Evolutionary conservation across 64 coral and sea anemone species (phyloP), one percentile per base, ranked within the genome.

Genomic region (Montipora capricornis): DNA sequence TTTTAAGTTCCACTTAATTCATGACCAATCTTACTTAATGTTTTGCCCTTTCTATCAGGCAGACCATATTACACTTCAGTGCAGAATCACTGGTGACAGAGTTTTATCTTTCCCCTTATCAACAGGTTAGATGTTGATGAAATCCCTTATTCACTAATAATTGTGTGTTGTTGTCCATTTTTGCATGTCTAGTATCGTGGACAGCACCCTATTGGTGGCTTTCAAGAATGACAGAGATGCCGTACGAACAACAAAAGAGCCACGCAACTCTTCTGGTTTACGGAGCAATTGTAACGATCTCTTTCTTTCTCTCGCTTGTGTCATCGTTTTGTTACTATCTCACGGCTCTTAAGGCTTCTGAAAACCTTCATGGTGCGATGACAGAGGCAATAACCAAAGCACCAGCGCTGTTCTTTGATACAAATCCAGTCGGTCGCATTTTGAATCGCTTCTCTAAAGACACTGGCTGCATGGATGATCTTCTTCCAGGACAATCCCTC

Each of bases 381-480:
- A 48, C 76, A 10, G 75, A 77, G 2, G 70, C 90, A 11, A 71
- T 92, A 47, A 4, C 87, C 3, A 78, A 92, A 19, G 90, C 90
- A 77, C 81, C 90, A 37, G 90, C 80, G 5, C 4, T 91, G 10
- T 91, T 91, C 89, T 91, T 91, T 73, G 89, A 91, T 17, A 81
- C 60, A 19, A 92, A 92, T 12, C 90, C 90, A 14, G 76, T 62
- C 6, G 90, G 90, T 46, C 81, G 90, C 46, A 92, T 92, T 13
- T 73, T 92, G 11, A 92, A 92, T 74, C 90, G 90, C 44, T 92
- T 92, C 71, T 84, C 90, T 5, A 92, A 86, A 47, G 90, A 92
- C 57, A 47, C 86, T 46, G 82, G 91, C 76, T 49, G 44, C 49
- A 93, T 87, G 75, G 91, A 93, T 51, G 86, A 75, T 22, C 0